Evolutionary conservation across 1,140 invertebrate species (phyloP).

Genomic region (Scaptomyza hsui): DNA sequence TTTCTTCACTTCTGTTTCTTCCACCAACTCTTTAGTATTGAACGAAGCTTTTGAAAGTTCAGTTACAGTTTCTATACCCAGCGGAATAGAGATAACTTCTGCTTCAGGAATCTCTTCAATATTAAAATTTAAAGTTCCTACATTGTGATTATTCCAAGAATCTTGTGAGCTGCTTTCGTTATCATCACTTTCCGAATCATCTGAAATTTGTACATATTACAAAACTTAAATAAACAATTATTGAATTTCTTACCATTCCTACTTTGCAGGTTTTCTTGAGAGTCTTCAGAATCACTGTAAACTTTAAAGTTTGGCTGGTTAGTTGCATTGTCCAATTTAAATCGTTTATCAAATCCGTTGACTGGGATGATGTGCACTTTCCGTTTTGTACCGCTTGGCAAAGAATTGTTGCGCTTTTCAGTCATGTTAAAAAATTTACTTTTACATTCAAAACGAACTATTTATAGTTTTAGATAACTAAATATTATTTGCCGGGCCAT

Average conservation of each 20-base stretch:
- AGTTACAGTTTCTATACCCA: background rate
- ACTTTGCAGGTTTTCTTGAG: background rate
- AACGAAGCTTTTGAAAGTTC: background rate
- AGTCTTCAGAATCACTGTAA: too few relatives aligned
- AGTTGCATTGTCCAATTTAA: background rate
- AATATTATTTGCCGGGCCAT: constrained; percentile 43
- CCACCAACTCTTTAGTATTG: background rate
- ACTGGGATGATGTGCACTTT: background rate
- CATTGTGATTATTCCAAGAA: background rate
- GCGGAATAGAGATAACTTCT: background rate
- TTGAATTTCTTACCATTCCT: background rate
- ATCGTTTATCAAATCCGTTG: background rate
- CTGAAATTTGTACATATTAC: background rate
- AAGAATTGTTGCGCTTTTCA: background rate
- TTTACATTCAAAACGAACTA: background rate
- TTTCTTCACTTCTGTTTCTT: background rate
- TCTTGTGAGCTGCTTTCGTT: background rate
- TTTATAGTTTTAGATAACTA: background rate
- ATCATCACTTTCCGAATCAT: background rate
- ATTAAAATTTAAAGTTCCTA: background rate
- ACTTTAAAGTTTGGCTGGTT: too few relatives aligned
- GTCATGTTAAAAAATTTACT: background rate
- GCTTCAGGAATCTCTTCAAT: background rate
- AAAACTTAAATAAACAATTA: background rate
- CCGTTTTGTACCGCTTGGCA: too few relatives aligned